These are phyloP conservation scores for Oriolus oriolus DNA, from an alignment of 2,113 vertebrate genomes.

Conservation along the genomic window DNA sequence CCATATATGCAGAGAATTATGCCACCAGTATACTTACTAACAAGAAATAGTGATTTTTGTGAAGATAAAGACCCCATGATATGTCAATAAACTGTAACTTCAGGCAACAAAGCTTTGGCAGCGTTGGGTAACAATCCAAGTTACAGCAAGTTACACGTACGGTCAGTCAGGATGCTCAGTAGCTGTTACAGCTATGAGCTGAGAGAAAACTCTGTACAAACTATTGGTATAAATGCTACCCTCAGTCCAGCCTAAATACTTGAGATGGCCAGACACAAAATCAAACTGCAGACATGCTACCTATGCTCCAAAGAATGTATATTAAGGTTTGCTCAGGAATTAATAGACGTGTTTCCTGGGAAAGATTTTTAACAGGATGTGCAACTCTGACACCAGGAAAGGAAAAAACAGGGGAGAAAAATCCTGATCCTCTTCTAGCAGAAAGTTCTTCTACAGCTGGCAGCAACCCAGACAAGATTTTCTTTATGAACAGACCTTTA, in stretches of 20 bases:
- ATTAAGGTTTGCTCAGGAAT: not conserved
- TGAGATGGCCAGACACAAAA: not conserved
- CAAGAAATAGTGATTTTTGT: not conserved
- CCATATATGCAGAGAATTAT: not conserved
- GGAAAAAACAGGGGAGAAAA: not conserved
- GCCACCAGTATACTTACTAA: not conserved
- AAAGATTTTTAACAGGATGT: not conserved
- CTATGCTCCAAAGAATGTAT: not conserved
- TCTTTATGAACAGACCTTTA: not conserved
- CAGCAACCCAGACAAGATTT: not conserved
- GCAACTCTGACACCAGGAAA: not conserved
- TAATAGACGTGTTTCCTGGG: not conserved
- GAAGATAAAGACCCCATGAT: not conserved
- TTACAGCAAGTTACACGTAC: not conserved
- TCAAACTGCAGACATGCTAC: not conserved
- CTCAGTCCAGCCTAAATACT: not conserved
- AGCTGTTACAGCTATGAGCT: not conserved
- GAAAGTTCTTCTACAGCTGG: not conserved
- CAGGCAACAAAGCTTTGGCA: not conserved
- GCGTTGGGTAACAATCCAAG: accelerated
- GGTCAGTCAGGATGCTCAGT: not conserved
- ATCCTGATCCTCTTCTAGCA: not conserved
- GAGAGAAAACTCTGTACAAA: not conserved
- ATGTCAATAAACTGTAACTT: not conserved
- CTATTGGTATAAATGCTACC: not conserved